Percentiles rank a stretch among this genome's conserved stretches.
Evolutionary conservation across 2,888 invertebrate genomes (phyloP).

Genomic region (Steinernema scapterisci): DNA sequence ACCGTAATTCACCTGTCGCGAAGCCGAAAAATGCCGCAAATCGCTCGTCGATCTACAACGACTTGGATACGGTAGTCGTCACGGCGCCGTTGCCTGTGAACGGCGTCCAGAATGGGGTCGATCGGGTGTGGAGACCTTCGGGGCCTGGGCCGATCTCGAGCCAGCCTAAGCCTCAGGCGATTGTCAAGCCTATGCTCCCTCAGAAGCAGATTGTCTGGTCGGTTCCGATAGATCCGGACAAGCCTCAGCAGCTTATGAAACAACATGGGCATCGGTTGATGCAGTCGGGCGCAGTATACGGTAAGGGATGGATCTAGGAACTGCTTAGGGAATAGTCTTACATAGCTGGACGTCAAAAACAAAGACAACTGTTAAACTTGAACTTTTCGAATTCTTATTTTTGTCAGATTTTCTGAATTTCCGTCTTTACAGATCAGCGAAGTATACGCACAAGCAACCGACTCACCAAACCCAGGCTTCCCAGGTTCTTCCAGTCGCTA

Average conservation of each 20-base stretch:
- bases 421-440: constrained; percentile 5
- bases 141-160: background rate
- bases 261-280: constrained; percentile 9
- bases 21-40: background rate
- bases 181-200: constrained; percentile 16
- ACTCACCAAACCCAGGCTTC: constrained; percentile 36
- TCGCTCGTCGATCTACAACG: constrained; percentile 23
- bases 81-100: background rate
- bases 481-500: constrained; percentile 44
- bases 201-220: constrained; percentile 27
- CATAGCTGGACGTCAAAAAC: background rate
- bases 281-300: constrained; percentile 28
- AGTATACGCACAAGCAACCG: constrained; percentile 15
- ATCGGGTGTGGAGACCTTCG: constrained; percentile 16
- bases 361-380: background rate
- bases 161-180: constrained; percentile 16
- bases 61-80: constrained; percentile 7
- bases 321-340: background rate
- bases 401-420: background rate
- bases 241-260: background rate
- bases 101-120: background rate
- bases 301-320: too few species aligned
- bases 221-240: constrained; percentile 17
- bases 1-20: background rate
- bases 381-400: background rate